These are phyloP conservation scores for Lepidurus apus DNA, from an alignment of 1,140 invertebrate genomes.

Conservation along the genomic window DNA sequence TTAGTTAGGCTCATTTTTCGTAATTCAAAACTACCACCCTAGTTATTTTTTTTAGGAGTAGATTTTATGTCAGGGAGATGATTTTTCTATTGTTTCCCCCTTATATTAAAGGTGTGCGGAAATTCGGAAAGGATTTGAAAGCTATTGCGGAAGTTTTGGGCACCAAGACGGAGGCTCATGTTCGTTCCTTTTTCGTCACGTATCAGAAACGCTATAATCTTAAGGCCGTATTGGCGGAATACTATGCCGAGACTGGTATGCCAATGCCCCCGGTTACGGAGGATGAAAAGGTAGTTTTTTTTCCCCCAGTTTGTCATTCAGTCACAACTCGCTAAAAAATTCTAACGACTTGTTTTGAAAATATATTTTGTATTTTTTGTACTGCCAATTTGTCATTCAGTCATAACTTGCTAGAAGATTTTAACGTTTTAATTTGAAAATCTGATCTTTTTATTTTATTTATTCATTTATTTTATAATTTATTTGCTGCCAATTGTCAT, in stretches of 20 bases:
- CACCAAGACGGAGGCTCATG: constrained; percentile 88
- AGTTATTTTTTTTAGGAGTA: background rate
- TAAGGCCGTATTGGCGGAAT: constrained; percentile 81
- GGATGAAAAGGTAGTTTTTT: constrained; percentile 46
- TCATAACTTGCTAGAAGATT: too few relatives aligned
- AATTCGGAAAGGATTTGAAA: constrained; percentile 93
- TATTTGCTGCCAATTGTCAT: background rate
- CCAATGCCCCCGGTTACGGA: constrained; percentile 45
- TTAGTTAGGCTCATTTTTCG: constrained; percentile 34
- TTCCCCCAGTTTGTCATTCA: background rate
- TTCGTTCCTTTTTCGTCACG: constrained; percentile 83
- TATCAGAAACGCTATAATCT: constrained; percentile 85
- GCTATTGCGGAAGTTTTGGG: constrained; percentile 91
- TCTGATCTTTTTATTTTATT: too few relatives aligned
- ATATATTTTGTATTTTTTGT: too few relatives aligned
- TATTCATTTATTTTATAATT: too few relatives aligned
- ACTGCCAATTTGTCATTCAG: too few relatives aligned
- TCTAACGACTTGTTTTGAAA: too few relatives aligned
- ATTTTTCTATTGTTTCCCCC: constrained; percentile 27
- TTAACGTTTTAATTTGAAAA: too few relatives aligned
- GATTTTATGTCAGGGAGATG: background rate
- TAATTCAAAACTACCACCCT: background rate
- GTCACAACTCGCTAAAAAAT: background rate
- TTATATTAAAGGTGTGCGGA: constrained; percentile 59
- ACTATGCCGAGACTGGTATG: constrained; percentile 69